Percentiles rank a stretch among this genome's conserved stretches.
phyloP scores from a whole-genome alignment of 37 sponge, comb jelly and placozoan genomes.

The Ephydatia muelleri region DNA sequence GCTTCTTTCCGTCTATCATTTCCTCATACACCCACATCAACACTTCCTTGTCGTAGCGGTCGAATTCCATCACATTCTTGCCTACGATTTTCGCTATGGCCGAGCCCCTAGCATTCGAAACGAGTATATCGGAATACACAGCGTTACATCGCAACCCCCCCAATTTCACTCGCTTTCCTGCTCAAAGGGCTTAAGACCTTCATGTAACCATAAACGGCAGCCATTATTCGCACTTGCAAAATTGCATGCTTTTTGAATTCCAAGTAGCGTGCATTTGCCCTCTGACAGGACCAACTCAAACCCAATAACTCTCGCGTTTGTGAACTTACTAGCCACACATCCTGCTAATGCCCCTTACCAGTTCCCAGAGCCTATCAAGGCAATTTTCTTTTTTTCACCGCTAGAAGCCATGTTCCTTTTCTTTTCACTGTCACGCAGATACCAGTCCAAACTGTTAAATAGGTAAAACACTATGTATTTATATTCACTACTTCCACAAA shows the following conservation, averaged over 20 bases:
- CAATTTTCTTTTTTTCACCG: constrained; percentile 32
- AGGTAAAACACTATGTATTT: not conserved
- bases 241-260: no score
- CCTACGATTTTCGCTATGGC: constrained; percentile 92
- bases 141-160: not conserved
- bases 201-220: no score
- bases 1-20: constrained; percentile 85
- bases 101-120: constrained; percentile 75
- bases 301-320: not conserved
- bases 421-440: not conserved
- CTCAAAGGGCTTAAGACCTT: no score
- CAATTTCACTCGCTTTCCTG: no score
- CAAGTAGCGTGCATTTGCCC: no score
- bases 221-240: no score
- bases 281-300: not conserved
- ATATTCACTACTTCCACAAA: not conserved
- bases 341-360: constrained; percentile 57
- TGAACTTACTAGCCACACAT: not conserved
- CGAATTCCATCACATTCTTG: constrained; percentile 49
- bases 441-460: not conserved
- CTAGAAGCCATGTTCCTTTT: not conserved
- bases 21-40: constrained; percentile 97
- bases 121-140: not conserved
- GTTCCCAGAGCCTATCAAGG: constrained; percentile 92
- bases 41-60: constrained; percentile 62